A percentile compares a stretch with the other conserved stretches of the same genome.
These are phyloP conservation scores for Harpegnathos saltator DNA, from an alignment of 1,140 invertebrate genomes.

Conservation along the genomic window DNA sequence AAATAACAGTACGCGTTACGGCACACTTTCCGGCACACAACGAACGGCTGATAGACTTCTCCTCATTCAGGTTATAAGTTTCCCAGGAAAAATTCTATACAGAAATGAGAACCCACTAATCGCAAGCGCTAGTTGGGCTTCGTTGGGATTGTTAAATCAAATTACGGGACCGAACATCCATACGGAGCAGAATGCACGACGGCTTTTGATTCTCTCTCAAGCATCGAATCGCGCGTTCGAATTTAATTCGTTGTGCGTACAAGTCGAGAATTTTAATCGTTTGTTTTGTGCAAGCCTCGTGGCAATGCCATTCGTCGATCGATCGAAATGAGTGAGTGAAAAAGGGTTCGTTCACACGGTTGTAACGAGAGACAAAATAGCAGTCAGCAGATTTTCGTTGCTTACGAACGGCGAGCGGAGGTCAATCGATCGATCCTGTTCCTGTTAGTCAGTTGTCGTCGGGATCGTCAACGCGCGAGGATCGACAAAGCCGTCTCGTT, in stretches of 20 bases:
- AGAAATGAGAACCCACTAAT: constrained; percentile 32
- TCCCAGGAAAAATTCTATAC: neutral
- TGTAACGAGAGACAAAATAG: constrained; percentile 49
- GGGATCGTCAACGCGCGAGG: constrained; percentile 33
- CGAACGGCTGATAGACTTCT: constrained; percentile 28
- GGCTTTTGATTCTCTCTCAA: too few relatives aligned
- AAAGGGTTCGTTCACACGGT: constrained; percentile 40
- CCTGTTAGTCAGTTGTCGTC: constrained; percentile 45
- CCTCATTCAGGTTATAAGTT: neutral
- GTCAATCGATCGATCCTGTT: neutral
- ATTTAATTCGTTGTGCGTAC: neutral
- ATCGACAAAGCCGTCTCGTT: neutral
- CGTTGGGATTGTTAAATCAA: too few relatives aligned
- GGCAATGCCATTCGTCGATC: constrained; percentile 3
- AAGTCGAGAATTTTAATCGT: constrained; percentile 2
- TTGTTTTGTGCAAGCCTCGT: constrained; percentile 13
- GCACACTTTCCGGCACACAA: neutral
- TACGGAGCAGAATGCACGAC: too few relatives aligned
- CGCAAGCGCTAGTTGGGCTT: neutral
- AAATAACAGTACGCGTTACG: neutral
- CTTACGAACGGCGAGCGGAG: neutral
- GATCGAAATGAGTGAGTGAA: constrained; percentile 16
- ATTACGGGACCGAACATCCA: neutral
- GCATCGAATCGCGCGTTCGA: neutral
- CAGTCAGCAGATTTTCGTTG: constrained; percentile 56